Percentiles rank a stretch among this genome's conserved stretches.
phyloP scores from a whole-genome alignment of 2,888 invertebrate species.

The Creontiades dilutus region DNA sequence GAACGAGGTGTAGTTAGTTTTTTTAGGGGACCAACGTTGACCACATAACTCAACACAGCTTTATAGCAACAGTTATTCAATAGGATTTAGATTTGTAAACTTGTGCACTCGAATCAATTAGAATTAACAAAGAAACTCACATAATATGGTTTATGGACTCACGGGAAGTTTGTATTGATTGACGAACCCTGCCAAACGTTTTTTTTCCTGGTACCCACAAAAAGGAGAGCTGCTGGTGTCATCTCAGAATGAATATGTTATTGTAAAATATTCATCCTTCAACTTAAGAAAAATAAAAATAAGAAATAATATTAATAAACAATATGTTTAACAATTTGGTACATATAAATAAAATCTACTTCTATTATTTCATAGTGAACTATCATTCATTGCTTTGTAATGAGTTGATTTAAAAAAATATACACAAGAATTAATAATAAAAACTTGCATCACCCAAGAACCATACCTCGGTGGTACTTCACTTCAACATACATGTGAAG shows the following conservation, averaged over 20 bases:
- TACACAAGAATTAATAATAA: conserved; percentile 64
- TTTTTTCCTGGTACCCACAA: background rate
- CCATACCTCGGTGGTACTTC: conserved; percentile 65
- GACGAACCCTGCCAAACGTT: too few species aligned
- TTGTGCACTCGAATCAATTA: too few species aligned
- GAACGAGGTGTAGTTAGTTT: too few species aligned
- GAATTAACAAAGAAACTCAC: too few species aligned
- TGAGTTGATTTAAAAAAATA: conserved; percentile 56
- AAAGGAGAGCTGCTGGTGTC: conserved; percentile 32
- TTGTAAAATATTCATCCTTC: conserved; percentile 52
- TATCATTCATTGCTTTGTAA: conserved; percentile 9
- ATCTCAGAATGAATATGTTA: conserved; percentile 5
- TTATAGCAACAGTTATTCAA: too few species aligned
- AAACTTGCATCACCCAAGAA: conserved; percentile 66
- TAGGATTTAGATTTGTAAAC: too few species aligned
- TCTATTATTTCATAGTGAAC: conserved; percentile 34
- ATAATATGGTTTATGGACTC: too few species aligned
- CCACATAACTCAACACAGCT: too few species aligned
- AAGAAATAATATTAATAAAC: conserved; percentile 49
- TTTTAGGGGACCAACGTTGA: too few species aligned
- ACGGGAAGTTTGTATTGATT: too few species aligned
- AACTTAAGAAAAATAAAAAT: conserved; percentile 20
- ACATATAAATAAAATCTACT: conserved; percentile 54
- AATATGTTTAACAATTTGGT: conserved; percentile 67
- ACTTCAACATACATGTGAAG: conserved; percentile 54